phyloP scores from a whole-genome alignment of 1,140 invertebrate species.

The Venustaconcha ellipsiformis region DNA sequence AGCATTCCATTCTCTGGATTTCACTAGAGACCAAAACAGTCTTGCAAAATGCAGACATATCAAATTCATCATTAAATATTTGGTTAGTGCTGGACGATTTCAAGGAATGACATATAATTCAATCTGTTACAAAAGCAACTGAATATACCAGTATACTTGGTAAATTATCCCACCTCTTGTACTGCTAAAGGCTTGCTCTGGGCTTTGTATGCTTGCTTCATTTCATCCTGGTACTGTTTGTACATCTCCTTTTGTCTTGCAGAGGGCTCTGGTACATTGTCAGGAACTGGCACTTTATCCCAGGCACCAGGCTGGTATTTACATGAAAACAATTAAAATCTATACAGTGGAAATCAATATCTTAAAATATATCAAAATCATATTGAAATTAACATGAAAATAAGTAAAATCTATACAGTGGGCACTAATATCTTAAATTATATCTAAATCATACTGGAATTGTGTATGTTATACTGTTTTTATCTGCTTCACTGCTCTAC shows the following conservation, averaged over 20 bases:
- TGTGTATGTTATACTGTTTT: too few relatives aligned
- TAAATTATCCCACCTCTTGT: background rate
- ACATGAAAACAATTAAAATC: slow-evolving; percentile 4
- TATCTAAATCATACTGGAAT: too few relatives aligned
- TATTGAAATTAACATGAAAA: slow-evolving; percentile 1
- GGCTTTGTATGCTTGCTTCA: slow-evolving; percentile 50
- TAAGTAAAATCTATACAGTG: background rate
- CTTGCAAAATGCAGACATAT: too few relatives aligned
- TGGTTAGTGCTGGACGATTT: too few relatives aligned
- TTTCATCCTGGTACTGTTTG: slow-evolving; percentile 55
- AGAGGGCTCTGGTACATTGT: slow-evolving; percentile 46
- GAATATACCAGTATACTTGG: background rate
- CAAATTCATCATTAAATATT: too few relatives aligned
- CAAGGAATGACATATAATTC: background rate
- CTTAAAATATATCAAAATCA: background rate
- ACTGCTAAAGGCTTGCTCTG: slow-evolving; percentile 8
- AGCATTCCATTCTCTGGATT: too few relatives aligned
- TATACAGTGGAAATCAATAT: background rate
- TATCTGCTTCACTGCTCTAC: too few relatives aligned
- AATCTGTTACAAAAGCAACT: slow-evolving; percentile 2
- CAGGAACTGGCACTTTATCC: slow-evolving; percentile 57
- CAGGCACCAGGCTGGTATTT: slow-evolving; percentile 53
- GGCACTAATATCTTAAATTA: background rate
- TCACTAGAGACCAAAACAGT: too few relatives aligned
- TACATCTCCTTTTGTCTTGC: slow-evolving; percentile 53